phyloP scores from a whole-genome alignment of 2,797 vertebrate species.

The Jordanella pulchra region DNA sequence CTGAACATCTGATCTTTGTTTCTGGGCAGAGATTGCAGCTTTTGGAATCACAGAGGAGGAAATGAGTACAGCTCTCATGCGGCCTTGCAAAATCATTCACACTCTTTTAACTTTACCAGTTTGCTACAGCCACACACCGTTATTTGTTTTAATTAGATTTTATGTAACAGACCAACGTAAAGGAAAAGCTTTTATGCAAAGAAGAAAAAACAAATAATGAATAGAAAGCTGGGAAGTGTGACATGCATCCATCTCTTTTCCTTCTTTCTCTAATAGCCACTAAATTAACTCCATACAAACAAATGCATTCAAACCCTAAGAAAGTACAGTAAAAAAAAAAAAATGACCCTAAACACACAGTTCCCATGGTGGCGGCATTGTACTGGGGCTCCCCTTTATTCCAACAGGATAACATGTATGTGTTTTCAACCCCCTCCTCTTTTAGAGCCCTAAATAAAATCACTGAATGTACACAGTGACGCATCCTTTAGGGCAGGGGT shows the following conservation, averaged over 20 bases:
- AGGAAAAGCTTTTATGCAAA: not conserved
- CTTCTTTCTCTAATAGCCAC: not conserved
- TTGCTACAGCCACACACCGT: not conserved
- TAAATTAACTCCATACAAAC: too few species aligned
- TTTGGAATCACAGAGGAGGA: not conserved
- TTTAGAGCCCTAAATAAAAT: not conserved
- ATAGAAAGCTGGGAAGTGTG: not conserved
- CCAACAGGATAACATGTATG: not conserved
- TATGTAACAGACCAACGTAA: not conserved
- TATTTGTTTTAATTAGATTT: not conserved
- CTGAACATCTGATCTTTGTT: conserved; percentile 29
- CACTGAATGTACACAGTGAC: not conserved
- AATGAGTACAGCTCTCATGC: too few species aligned
- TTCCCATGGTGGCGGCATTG: not conserved
- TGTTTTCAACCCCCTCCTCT: not conserved
- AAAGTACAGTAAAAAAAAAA: too few species aligned
- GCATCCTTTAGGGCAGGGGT: not conserved
- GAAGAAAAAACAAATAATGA: not conserved
- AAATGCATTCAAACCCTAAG: too few species aligned
- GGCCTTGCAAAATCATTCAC: too few species aligned
- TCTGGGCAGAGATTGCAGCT: not conserved
- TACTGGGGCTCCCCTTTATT: too few species aligned
- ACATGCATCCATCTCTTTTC: too few species aligned
- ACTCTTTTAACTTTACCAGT: not conserved
- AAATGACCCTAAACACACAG: not conserved